These are phyloP conservation scores for Chloroceryle amazona DNA, from an alignment of 2,797 vertebrate genomes.

Conservation along the genomic window DNA sequence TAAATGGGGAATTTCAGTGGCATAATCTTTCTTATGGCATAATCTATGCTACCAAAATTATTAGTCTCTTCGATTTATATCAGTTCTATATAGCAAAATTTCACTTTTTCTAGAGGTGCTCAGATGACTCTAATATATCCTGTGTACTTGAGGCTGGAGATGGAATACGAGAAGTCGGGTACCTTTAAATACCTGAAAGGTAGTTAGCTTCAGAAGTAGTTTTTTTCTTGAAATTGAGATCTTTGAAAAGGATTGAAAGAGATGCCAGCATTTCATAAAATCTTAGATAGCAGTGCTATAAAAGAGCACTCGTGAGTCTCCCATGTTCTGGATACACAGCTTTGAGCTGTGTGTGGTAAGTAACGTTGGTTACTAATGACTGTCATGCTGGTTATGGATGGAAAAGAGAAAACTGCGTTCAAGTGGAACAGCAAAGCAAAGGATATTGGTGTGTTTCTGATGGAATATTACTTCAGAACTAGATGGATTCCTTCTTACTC, in stretches of 20 bases:
- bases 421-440: background rate
- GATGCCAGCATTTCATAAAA: background rate
- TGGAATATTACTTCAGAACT: background rate
- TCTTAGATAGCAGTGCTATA: background rate
- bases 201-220: slow-evolving; percentile 19
- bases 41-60: background rate
- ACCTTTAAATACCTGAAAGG: background rate
- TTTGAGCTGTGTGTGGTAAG: background rate
- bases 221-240: slow-evolving; percentile 10
- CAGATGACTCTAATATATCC: background rate
- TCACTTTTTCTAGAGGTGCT: background rate
- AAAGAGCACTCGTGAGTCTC: background rate
- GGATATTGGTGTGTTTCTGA: background rate
- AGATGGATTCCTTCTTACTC: background rate
- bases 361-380: background rate
- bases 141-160: background rate
- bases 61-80: background rate
- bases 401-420: background rate
- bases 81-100: background rate
- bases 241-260: background rate
- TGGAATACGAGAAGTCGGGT: background rate
- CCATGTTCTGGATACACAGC: background rate
- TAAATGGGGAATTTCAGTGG: background rate
- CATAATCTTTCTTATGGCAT: background rate
- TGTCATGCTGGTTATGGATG: background rate